Evolutionary conservation across 2,888 invertebrate species (phyloP).

Genomic region (Leistus spinibarbis): DNA sequence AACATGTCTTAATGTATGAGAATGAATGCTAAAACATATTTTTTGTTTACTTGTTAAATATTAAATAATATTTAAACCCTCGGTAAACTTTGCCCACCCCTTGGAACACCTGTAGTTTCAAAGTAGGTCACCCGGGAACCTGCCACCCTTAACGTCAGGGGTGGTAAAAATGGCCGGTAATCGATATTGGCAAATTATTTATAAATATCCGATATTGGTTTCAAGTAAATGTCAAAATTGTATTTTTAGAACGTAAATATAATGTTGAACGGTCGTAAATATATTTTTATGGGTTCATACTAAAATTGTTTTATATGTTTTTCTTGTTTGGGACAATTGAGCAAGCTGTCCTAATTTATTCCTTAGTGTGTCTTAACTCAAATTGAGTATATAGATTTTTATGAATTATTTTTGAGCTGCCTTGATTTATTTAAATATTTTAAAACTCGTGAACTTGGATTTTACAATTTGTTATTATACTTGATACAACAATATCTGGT

Average conservation of each 20-base stretch:
- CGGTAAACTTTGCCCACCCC: slow-evolving; percentile 2
- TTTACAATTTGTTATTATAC: too few species aligned
- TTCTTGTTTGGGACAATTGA: neutral
- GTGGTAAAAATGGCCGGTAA: slow-evolving; percentile 18
- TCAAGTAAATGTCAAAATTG: neutral
- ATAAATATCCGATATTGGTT: neutral
- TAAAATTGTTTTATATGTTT: neutral
- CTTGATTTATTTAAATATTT: too few species aligned
- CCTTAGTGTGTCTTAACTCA: too few species aligned
- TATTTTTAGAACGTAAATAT: neutral
- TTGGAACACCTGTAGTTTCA: slow-evolving; percentile 31
- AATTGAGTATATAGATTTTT: too few species aligned
- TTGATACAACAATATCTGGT: too few species aligned
- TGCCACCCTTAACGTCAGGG: slow-evolving; percentile 30
- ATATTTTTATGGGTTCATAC: neutral
- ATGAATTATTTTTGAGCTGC: too few species aligned
- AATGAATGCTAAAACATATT: too few species aligned
- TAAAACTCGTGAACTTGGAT: too few species aligned
- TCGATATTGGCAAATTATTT: slow-evolving; percentile 13
- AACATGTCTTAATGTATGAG: too few species aligned
- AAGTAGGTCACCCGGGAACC: slow-evolving; percentile 34
- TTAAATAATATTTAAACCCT: neutral
- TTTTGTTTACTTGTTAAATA: too few species aligned
- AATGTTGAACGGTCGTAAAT: neutral
- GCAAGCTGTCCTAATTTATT: neutral